A percentile compares a stretch with the other conserved stretches of the same genome.
Evolutionary conservation across 2,888 invertebrate genomes (phyloP).

Genomic region (Eupithecia subumbrata): DNA sequence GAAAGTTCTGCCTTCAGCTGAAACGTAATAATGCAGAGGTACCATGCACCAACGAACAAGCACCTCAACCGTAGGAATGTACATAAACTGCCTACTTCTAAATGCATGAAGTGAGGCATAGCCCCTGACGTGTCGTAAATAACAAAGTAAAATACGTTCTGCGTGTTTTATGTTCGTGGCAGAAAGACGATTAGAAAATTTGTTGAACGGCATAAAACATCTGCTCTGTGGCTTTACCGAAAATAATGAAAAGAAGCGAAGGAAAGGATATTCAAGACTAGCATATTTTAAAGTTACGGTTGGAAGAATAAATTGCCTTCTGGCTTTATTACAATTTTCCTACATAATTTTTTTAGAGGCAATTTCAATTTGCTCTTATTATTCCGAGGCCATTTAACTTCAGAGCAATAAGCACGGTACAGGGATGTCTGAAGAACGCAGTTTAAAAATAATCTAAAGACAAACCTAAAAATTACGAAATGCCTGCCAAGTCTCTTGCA

Average conservation of each 20-base stretch:
- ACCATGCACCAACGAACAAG: neutral
- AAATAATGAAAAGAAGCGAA: neutral
- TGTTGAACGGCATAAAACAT: neutral
- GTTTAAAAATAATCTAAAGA: neutral
- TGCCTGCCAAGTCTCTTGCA: neutral
- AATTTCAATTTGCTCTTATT: neutral
- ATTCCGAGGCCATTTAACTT: neutral
- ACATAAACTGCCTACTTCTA: neutral
- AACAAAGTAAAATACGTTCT: neutral
- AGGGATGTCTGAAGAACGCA: neutral
- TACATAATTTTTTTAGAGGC: neutral
- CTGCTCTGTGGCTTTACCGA: neutral
- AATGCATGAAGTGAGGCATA: neutral
- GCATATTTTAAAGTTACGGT: neutral
- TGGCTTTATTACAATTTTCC: neutral
- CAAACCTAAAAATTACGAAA: neutral
- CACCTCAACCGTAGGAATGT: neutral
- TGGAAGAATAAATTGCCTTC: neutral
- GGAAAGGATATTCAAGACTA: neutral
- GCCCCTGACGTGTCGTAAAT: neutral
- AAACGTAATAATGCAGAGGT: neutral
- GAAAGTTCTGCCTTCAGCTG: neutral
- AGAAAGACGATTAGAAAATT: slow-evolving; percentile 8
- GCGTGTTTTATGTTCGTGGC: slow-evolving; percentile 5
- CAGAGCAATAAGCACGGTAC: neutral